Conservation (phyloP, 2,113 vertebrate genomes). For the Oenanthe melanoleuca region DNA sequence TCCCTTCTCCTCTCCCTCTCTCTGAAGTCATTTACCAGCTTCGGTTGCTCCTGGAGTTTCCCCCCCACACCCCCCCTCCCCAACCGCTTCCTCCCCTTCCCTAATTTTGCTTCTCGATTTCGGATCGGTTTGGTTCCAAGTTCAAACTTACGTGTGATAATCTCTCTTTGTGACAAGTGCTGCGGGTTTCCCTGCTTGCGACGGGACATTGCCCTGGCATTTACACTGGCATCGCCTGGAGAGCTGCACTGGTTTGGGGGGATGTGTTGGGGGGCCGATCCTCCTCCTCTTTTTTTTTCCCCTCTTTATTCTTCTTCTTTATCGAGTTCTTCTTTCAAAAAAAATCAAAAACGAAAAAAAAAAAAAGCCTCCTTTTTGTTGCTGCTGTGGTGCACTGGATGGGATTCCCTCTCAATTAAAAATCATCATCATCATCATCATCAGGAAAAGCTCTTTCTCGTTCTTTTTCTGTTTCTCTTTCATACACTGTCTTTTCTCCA, state of each 20-base stretch:
- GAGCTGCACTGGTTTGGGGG: slow-evolving; percentile 85
- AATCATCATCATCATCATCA: slow-evolving; percentile 41
- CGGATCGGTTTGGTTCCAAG: slow-evolving; percentile 57
- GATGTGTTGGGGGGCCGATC: slow-evolving; percentile 78
- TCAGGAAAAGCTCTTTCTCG: slow-evolving; percentile 60
- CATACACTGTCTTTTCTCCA: slow-evolving; percentile 75
- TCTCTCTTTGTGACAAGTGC: slow-evolving; percentile 98
- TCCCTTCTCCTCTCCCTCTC: too few species aligned
- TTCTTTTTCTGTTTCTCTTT: slow-evolving; percentile 16
- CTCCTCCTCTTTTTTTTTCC: slow-evolving; percentile 68
- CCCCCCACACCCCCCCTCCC: neutral
- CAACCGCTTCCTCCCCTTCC: slow-evolving; percentile 24
- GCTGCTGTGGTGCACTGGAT: slow-evolving; percentile 67
- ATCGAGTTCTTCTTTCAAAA: slow-evolving; percentile 67
- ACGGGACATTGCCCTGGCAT: slow-evolving; percentile 99
- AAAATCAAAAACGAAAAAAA: neutral
- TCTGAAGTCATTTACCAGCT: too few species aligned
- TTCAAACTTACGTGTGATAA: slow-evolving; percentile 89
- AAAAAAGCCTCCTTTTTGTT: slow-evolving; percentile 37
- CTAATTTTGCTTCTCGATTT: slow-evolving; percentile 52
- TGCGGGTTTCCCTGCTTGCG: slow-evolving; percentile 99
- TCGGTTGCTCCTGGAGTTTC: too few species aligned
- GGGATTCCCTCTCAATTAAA: slow-evolving; percentile 70
- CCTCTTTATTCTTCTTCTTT: slow-evolving; percentile 62
- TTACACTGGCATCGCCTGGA: slow-evolving; percentile 97